Base-by-base conservation (phyloP, 2,113 vertebrate genomes). In the Nycticorax nycticorax region DNA sequence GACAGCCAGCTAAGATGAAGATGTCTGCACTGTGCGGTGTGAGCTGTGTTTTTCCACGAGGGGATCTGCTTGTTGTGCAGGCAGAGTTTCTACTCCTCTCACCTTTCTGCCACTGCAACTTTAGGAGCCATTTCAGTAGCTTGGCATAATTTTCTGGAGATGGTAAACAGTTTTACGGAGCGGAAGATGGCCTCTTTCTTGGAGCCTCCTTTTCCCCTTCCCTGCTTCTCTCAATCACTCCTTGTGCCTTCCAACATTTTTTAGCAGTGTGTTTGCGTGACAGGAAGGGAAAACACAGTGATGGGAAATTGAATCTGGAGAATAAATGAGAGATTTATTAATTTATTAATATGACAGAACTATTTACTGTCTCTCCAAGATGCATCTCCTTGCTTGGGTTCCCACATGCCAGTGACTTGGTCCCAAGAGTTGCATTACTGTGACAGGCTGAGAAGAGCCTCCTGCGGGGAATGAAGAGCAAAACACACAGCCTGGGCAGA, bases 301-400 rank as follows among this genome's bases (percentile, higher is more conserved):
- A 92, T 26, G 81, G 91, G 96, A 97, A 98, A 97, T 97, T 69
- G 95, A 96, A 97, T 97, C 78, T 85, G 85, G 86, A 92, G 92
- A 92, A 96, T 96, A 96, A 96, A 97, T 85, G 82, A 95, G 92
- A 79, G 78, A 81, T 80, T 93, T 95, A 96, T 97, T 93, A 77
- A 89, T 94, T 81, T 97, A 97, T 98, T 97, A 98, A 97, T 97
- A 96, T 95, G 96, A 93, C 97, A 97, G 87, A 95, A 90, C 94
- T 97, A 97, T 98, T 98, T 97, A 97, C 90, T 37, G 33, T 85
- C 95, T 97, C 96, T 80, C 87, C 92, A 67, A 95, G 96, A 96
- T 94, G 93, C 71, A 81, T 91, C 96, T 97, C 71, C 80, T 94
- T 89, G 93, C 89, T 79, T 73, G 89, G 80, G 85, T n/a, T 76